Base-by-base conservation (phyloP, 2,113 vertebrate genomes). In the Callaeas wilsoni region DNA sequence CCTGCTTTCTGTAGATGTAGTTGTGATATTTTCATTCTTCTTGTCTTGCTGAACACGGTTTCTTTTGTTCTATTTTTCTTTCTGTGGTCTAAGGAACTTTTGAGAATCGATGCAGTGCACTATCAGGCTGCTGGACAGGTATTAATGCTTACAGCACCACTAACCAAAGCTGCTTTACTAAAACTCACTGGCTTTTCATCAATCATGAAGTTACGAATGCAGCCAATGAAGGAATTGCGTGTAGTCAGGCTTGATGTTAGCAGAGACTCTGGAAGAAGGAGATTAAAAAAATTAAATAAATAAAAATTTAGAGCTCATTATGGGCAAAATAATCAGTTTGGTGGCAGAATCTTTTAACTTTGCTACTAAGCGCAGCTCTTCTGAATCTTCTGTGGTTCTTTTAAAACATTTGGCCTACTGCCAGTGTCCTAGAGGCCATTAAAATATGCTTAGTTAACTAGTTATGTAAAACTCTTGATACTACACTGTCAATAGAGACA, bases 181-280 rank as follows among this genome's bases (percentile, higher is more conserved):
- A 99, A 98, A 97, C 98, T 99, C 74, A 99, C 98, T 32, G 92
- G 95, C 64, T 95, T 98, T 89, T 98, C 97, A 30, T 99, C 98
- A 90, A 99, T 98, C 93, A 96, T 97, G 94, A 99, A 98, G 95
- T 99, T 99, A 93, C 98, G 99, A 96, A 99, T 97, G 63, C 99
- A 99, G 93, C 99, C 99, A 52, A 98, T 98, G 79, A 98, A 99
- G 56, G 98, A 97, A 70, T 97, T 98, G 76, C 94, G 97, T 70
- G 98, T 98, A 37, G 95, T 97, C 90, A 99, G 68, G 47, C 91
- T 97, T 62, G 98, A 97, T 68, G 98, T 98, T 74, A 99, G 98
- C 29, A 99, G 96, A 41, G 97, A 98, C 80, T 98, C 99, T 99
- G 96, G 29, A 93, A 95, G 79, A 87, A 95, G 94, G 39, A 96